These are phyloP conservation scores for Drosophila prostipennis DNA, from an alignment of 2,888 invertebrate genomes.

Conservation along the genomic window DNA sequence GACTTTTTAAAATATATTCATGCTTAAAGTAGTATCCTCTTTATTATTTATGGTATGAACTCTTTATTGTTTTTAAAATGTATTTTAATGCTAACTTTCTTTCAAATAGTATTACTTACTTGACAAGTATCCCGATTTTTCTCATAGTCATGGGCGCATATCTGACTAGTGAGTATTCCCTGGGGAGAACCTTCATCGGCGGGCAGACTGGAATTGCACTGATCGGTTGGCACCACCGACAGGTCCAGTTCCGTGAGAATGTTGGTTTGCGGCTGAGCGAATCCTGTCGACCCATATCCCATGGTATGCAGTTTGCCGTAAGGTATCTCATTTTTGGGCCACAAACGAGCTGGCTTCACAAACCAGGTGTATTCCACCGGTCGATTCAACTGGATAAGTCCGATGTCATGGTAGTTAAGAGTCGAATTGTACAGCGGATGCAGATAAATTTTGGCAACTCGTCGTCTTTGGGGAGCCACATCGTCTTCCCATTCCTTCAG, in stretches of 20 bases:
- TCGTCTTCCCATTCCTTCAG: conserved; percentile 82
- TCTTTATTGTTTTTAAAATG: too few relatives aligned
- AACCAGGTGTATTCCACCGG: conserved; percentile 70
- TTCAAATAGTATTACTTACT: conserved; percentile 35
- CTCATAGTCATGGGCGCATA: conserved; percentile 77
- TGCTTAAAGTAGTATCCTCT: too few relatives aligned
- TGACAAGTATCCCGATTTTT: conserved; percentile 78
- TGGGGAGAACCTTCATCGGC: conserved; percentile 54
- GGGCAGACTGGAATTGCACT: conserved; percentile 67
- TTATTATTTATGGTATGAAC: too few relatives aligned
- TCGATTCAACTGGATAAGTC: conserved; percentile 84
- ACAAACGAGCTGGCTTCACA: conserved; percentile 86
- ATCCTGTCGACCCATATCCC: conserved; percentile 86
- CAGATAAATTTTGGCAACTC: conserved; percentile 79
- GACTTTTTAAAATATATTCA: too few relatives aligned
- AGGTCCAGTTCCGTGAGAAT: conserved; percentile 75
- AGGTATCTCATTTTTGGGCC: conserved; percentile 81
- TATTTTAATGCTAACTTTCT: too few relatives aligned
- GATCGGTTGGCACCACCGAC: conserved; percentile 59
- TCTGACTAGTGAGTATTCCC: conserved; percentile 75
- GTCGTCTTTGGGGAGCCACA: conserved; percentile 81
- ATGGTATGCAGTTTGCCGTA: conserved; percentile 85
- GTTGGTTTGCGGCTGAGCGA: conserved; percentile 79
- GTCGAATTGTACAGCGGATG: conserved; percentile 85
- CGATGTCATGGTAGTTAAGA: conserved; percentile 86